Base-by-base conservation (phyloP, 1,140 invertebrate species). In the Druon quercuslanigerum region DNA sequence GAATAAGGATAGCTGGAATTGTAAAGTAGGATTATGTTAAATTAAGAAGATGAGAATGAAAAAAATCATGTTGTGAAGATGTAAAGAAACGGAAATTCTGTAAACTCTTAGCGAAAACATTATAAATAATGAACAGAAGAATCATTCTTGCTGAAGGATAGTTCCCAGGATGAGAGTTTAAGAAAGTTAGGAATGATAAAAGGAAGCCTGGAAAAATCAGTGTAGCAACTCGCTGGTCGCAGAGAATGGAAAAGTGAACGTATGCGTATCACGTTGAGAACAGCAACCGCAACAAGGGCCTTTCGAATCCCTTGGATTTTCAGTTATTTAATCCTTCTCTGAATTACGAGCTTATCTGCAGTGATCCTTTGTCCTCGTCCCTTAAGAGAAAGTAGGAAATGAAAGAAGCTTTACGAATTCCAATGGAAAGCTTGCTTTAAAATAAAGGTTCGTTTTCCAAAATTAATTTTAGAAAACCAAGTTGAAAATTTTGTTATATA, bases 161-260 rank as follows among this genome's bases (percentile, higher is more conserved):
- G 12, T 25, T 60, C 6, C 12, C 3, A 40, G 60, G 25, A 66
- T 66, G 60, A 14, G 33, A 66, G 60, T 46, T 66, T 9, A 33
- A 25, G 25, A 66, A 66, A 66, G 60, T 66, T 66, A 46, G 60
- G 25, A 66, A 66, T 66, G 60, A 66, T 66, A 66, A 66, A 66
- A 66, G 60, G 60, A 66, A 66, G 60, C 60, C 60, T 40, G 60
- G 25, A 40, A 66, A 66, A 66, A 40, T 66, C 60, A 66, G 14
- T 66, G 33, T 8, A 14, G 60, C 16, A 66, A 66, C 60, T 33
- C 14, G 16, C 60, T 66, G 6, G 60, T n/a, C 46, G 25, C 3
- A 66, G 25, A 33, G 14, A 40, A 40, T 66, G 14, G 25, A 66
- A 66, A 46, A 66, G 60, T 66, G 33, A 40, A 66, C 25, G 7